Percentiles rank a stretch among this genome's conserved stretches.
These are phyloP conservation scores for Smutsia gigantea DNA, from an alignment of 2,797 vertebrate species.

Conservation along the genomic window DNA sequence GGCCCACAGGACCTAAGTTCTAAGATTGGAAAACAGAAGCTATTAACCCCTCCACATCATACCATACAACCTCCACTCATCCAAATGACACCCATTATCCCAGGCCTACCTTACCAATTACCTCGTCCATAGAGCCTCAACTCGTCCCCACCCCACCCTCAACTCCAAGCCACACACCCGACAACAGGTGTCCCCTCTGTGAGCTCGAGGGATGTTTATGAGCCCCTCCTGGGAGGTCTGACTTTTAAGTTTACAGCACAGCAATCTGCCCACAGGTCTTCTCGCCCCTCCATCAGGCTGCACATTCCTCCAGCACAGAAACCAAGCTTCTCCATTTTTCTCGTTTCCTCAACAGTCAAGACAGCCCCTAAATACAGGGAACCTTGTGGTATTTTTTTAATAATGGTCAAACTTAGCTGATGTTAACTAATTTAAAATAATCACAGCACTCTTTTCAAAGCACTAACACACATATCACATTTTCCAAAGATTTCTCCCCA, in stretches of 20 bases:
- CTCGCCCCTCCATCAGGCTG: background rate
- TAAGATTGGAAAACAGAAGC: background rate
- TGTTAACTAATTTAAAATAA: background rate
- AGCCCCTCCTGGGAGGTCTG: background rate
- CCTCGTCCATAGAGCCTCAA: background rate
- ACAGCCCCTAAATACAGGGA: background rate
- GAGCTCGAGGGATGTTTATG: too few relatives aligned
- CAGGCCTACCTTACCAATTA: background rate
- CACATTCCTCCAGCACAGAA: background rate
- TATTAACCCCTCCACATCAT: accelerated
- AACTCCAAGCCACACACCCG: background rate
- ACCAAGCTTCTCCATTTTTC: background rate
- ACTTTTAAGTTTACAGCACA: background rate
- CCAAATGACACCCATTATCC: too few relatives aligned
- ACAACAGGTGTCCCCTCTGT: background rate
- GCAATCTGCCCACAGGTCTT: too few relatives aligned
- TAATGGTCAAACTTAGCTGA: background rate
- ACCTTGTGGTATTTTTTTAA: background rate
- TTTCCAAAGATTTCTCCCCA: background rate
- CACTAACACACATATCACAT: background rate
- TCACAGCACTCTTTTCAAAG: conserved; percentile 22
- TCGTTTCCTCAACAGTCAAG: background rate
- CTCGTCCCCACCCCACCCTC: too few relatives aligned
- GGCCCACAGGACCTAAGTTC: background rate
- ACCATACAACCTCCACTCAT: background rate